Conservation (phyloP, 2,113 vertebrate genomes). For the Chamaea fasciata region DNA sequence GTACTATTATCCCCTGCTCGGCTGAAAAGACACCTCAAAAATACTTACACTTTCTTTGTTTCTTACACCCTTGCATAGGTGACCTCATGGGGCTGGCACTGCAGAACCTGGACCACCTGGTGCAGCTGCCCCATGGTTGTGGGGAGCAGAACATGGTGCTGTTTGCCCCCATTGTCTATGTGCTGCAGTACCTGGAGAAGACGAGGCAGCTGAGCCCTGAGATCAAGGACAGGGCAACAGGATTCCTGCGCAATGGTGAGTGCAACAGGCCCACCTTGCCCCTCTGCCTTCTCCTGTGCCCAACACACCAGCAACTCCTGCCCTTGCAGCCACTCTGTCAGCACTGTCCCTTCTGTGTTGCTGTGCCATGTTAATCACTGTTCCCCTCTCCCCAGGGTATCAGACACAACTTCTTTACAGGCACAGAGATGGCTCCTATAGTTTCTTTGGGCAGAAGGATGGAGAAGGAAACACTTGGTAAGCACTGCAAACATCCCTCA, state of each 20-base stretch:
- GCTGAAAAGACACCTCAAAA: background rate
- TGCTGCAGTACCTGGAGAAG: conserved; percentile 81
- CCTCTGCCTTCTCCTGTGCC: background rate
- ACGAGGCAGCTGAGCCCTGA: conserved; percentile 71
- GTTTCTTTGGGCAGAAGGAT: conserved; percentile 79
- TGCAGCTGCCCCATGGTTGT: conserved; percentile 77
- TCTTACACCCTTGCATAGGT: conserved; percentile 42
- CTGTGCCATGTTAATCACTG: background rate
- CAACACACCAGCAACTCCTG: background rate
- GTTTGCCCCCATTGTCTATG: conserved; percentile 82
- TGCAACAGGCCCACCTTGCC: background rate
- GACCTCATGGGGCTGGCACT: conserved; percentile 78
- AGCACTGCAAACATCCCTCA: background rate
- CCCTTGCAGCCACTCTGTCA: background rate
- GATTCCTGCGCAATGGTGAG: conserved; percentile 76
- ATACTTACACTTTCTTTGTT: background rate
- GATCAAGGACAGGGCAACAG: conserved; percentile 63
- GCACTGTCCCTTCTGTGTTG: background rate
- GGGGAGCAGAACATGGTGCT: conserved; percentile 89
- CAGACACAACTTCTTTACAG: conserved; percentile 82
- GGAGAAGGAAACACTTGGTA: conserved; percentile 85
- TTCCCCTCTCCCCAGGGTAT: conserved; percentile 70
- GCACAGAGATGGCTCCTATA: conserved; percentile 84
- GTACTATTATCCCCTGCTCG: background rate
- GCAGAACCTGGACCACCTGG: conserved; percentile 76